Evolutionary conservation across 2,797 vertebrate genomes (phyloP), one percentile per base, ranked within the genome.

Genomic region (Gorsachius magnificus): DNA sequence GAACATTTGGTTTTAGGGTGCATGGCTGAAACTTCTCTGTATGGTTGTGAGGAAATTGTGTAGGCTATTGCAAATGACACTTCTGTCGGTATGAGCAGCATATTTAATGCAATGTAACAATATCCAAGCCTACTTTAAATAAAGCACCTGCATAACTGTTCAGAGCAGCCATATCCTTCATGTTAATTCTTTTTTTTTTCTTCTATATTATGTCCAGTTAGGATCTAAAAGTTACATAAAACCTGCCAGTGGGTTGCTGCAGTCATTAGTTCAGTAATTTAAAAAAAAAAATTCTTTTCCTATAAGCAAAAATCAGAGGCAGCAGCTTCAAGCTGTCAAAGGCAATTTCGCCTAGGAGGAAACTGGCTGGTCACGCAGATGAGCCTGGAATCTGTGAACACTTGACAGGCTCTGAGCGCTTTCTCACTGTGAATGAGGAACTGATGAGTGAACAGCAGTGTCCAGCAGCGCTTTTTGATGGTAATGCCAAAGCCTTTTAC

Each of bases 391-490:
- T 87, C 48, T 92, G 84, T 64, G 89, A 94, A 54, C 82, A 71
- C 84, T 95, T 89, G 89, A 71, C 75, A 87, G 68, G 75, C 84
- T 58, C 87, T 83, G 83, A 83, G 61, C 5, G 0, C 61, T 83
- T 89, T 64, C 82, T 96, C 64, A 5, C 60, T 50, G 56, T 87
- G 94, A 83, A 77, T 71, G 92, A 74, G 75, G 75, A 68, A 6
- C 92, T 96, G 95, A 87, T 45, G 90, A 96, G 87, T 35, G 79
- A 97, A 28, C 82, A 94, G 89, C 64, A 91, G 89, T 60, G 92
- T 94, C 94, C 95, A 91, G 84, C 91, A 93, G 89, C 0, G 8
- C 71, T 87, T 95, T 89, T 8, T 54, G 68, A 71, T 75, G 60
- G 76, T 65, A 72, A 19, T 83, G 84, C 89, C 78, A 87, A 85